Conservation (phyloP, 2,113 vertebrate species). For the Actinemys pallida region DNA sequence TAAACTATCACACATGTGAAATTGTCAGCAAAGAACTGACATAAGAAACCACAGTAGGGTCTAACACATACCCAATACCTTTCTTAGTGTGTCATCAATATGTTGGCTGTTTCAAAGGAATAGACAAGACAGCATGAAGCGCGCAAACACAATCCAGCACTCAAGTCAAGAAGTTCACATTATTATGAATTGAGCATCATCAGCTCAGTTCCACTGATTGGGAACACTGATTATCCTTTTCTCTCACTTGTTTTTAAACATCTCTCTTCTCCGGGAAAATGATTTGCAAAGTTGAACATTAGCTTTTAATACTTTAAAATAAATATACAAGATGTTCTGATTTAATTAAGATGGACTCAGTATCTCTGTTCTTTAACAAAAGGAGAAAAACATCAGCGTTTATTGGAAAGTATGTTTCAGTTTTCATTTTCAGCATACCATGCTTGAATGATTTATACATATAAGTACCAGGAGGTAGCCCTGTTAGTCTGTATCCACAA, state of each 20-base stretch:
- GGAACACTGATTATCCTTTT: background rate
- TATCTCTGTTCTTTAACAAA: background rate
- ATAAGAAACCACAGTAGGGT: background rate
- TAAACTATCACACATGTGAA: background rate
- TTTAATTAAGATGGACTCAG: background rate
- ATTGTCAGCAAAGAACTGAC: background rate
- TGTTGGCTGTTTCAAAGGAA: background rate
- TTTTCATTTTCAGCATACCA: background rate
- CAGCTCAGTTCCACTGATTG: background rate
- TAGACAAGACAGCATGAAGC: background rate
- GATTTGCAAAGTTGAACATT: background rate
- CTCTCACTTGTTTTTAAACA: background rate
- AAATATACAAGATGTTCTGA: background rate
- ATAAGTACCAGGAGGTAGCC: background rate
- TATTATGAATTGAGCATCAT: background rate
- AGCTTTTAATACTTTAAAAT: slow-evolving; percentile 3
- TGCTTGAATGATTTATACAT: background rate
- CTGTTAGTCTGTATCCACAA: too few species aligned
- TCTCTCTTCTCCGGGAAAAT: background rate
- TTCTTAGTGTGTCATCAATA: background rate
- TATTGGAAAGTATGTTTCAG: background rate
- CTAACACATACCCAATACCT: background rate
- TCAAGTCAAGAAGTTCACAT: background rate
- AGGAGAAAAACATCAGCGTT: background rate
- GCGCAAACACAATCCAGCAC: background rate